Evolutionary conservation across 2,888 invertebrate genomes (phyloP).

Genomic region (Cephus rjabovi): DNA sequence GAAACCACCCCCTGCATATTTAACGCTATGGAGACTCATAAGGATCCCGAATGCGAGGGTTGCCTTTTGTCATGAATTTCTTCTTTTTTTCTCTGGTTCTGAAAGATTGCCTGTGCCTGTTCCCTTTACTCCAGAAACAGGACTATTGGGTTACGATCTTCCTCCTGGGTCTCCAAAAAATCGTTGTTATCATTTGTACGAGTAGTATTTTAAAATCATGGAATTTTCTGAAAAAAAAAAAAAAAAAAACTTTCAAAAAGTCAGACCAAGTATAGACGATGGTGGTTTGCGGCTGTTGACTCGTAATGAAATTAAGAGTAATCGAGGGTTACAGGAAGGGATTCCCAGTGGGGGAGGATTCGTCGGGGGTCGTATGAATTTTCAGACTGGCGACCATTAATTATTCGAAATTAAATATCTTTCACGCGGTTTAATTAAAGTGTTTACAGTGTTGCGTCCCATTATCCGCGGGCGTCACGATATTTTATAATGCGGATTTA

Average conservation of each 20-base stretch:
- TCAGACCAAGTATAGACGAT: neutral
- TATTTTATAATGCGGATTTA: constrained; percentile 47
- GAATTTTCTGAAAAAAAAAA: neutral
- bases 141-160: neutral
- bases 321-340: constrained; percentile 31
- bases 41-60: neutral
- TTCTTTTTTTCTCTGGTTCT: neutral
- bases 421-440: constrained; percentile 57
- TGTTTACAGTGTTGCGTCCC: constrained; percentile 52
- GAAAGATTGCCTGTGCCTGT: neutral
- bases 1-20: neutral
- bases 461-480: constrained; percentile 26
- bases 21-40: constrained; percentile 3
- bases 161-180: neutral
- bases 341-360: constrained; percentile 34
- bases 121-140: neutral
- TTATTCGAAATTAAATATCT: constrained; percentile 62
- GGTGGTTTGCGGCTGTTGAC: constrained; percentile 38
- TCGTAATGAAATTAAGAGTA: constrained; percentile 54
- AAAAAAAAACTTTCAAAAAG: neutral
- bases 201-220: neutral
- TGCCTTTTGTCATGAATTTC: neutral
- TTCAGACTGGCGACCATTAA: constrained; percentile 50
- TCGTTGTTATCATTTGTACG: neutral
- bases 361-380: constrained; percentile 42